Evolutionary conservation across 1,140 invertebrate genomes (phyloP).

Genomic region (Ceratoteleas bidentatus): DNA sequence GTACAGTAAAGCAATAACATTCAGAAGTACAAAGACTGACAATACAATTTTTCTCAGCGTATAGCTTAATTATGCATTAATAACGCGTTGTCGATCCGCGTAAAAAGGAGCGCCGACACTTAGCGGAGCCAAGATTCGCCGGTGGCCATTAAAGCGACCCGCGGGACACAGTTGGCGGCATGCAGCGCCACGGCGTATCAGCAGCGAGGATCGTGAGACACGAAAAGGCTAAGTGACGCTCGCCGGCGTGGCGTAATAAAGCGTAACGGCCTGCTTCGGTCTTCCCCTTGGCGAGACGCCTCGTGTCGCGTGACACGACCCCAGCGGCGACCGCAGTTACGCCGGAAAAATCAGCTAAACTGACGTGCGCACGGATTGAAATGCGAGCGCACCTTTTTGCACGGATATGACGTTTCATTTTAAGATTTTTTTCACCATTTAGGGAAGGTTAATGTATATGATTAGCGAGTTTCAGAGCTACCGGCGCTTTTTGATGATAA

Average conservation of each 20-base stretch:
- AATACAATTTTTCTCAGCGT: constrained; percentile 14
- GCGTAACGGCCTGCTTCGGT: constrained; percentile 19
- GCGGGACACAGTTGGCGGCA: constrained; percentile 28
- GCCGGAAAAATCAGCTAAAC: too few relatives aligned
- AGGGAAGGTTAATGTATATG: too few relatives aligned
- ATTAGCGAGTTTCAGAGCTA: too few relatives aligned
- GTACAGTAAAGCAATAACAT: too few relatives aligned
- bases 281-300: constrained; percentile 7
- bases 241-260: constrained; percentile 33
- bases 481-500: too few relatives aligned
- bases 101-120: constrained; percentile 26
- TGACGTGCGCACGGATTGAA: too few relatives aligned
- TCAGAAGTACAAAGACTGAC: background rate
- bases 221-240: constrained; percentile 47
- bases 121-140: constrained; percentile 22
- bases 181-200: constrained; percentile 45
- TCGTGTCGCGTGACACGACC: background rate
- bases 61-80: constrained; percentile 40
- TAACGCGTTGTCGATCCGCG: constrained; percentile 27
- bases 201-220: constrained; percentile 41
- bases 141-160: constrained; percentile 39
- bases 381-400: too few relatives aligned
- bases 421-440: background rate
- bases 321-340: background rate
- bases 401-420: background rate